Evolutionary conservation across 2,888 invertebrate species (phyloP), one percentile per base, ranked within the genome.

Genomic region (Phrixothrix hirtus): DNA sequence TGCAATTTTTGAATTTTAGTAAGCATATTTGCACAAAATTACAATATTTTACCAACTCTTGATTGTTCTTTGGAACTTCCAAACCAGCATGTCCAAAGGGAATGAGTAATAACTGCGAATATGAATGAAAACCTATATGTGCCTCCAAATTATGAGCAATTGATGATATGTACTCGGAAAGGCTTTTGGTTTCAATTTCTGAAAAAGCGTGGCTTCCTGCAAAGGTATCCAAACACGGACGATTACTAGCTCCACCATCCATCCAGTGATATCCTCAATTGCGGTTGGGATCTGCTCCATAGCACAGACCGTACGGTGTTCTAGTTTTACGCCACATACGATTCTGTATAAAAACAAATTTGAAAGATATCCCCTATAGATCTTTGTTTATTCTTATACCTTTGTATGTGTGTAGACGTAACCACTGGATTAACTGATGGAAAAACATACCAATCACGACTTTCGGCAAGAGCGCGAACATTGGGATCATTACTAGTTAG

Each of bases 371-470:
- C 5, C 6, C 6, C 7, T 2, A 12, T 14, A 11, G 32, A n/a
- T 32, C 7, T 29, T 25, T 25, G 4, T 25, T 25, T 25, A 25
- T 4, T 25, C 5, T 25, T 7, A 6, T 25, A 6, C 5, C 5
- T 10, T 29, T 29, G 10, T 77, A 63, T 85, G 85, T 0, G 85
- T 82, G 64, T 83, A 86, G 1, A 67, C 80, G 67, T 86, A 89
- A n/a, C 89, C 89, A 75, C 89, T 27, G 88, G 87, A 70, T 89
- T 89, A 1, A 80, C 74, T 0, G 85, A 82, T 0, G 89, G 89
- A 49, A 89, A 78, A 53, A 90, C 79, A 65, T 88, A 86, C 87
- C 88, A 90, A 61, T 89, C 85, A 60, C 85, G 83, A 43, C 77
- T 78, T 54, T 87, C 82, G 1, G 86, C 83, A 62, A 88, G 70